These are phyloP conservation scores for Linnaemya tessellans DNA, from an alignment of 2,888 invertebrate species.

Conservation along the genomic window DNA sequence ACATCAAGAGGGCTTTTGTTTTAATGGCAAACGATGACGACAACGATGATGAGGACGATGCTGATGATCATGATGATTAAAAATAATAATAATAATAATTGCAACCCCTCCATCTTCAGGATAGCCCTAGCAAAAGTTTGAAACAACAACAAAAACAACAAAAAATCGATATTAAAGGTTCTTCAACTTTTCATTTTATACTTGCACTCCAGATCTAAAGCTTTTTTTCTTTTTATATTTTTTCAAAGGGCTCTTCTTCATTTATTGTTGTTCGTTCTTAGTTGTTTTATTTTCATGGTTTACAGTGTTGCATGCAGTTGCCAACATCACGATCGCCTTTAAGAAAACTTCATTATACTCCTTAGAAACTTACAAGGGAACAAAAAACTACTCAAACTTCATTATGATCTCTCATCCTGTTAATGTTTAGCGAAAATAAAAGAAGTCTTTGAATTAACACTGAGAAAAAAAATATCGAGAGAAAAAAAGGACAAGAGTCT, in stretches of 20 bases:
- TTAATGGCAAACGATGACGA: conserved; percentile 45
- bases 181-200: conserved; percentile 64
- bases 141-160: conserved; percentile 28
- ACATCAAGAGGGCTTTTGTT: conserved; percentile 69
- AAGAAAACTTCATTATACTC: conserved; percentile 62
- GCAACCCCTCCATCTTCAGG: conserved; percentile 68
- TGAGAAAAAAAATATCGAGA: not conserved
- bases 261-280: conserved; percentile 50
- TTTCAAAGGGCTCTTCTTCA: conserved; percentile 66
- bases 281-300: conserved; percentile 29
- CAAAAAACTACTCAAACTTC: conserved; percentile 46
- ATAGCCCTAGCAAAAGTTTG: conserved; percentile 66
- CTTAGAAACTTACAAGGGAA: conserved; percentile 3
- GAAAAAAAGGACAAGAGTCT: too few species aligned
- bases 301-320: conserved; percentile 67
- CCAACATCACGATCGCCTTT: conserved; percentile 68
- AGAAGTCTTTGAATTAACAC: conserved; percentile 45
- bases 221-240: conserved; percentile 52
- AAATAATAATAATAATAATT: conserved; percentile 52
- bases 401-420: conserved; percentile 64
- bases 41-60: conserved; percentile 28
- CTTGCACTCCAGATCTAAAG: conserved; percentile 30
- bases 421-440: conserved; percentile 54
- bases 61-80: conserved; percentile 35
- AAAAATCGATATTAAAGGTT: conserved; percentile 68